These are phyloP conservation scores for Cyprinella venusta DNA, from an alignment of 2,797 vertebrate species.

Conservation along the genomic window DNA sequence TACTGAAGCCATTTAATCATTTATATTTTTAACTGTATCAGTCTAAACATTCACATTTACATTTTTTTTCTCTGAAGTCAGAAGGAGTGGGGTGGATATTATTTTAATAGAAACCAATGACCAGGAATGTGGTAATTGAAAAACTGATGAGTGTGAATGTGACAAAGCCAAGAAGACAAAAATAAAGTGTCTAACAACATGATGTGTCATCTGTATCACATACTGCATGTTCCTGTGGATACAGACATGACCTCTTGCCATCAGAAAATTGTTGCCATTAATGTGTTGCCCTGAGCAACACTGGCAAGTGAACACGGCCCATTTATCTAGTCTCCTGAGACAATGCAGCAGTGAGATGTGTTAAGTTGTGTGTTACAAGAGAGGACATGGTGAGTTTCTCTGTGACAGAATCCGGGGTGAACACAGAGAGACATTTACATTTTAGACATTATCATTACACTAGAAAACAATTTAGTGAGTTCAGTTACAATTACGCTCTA, in stretches of 20 bases:
- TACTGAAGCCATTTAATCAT: background rate
- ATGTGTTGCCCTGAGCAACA: conserved; percentile 41
- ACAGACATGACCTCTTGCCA: conserved; percentile 21
- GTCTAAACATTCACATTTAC: background rate
- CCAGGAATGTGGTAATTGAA: conserved; percentile 7
- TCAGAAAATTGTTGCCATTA: conserved; percentile 31
- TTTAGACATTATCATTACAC: background rate
- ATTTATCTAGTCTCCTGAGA: conserved; percentile 28
- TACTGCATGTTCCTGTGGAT: conserved; percentile 8
- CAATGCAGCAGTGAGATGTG: conserved; percentile 27
- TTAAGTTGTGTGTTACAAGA: conserved; percentile 5
- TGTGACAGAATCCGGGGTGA: background rate
- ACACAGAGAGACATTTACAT: background rate
- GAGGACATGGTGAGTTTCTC: background rate
- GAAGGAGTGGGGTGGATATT: background rate
- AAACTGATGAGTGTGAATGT: background rate
- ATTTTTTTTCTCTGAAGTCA: background rate
- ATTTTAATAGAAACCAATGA: conserved; percentile 1
- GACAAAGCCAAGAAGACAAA: conserved; percentile 17
- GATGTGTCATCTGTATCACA: background rate
- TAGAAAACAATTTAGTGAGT: too few species aligned
- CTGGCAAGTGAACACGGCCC: background rate
- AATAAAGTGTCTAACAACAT: background rate
- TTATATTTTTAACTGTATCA: background rate
- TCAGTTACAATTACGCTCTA: too few species aligned